Evolutionary conservation across 2,888 invertebrate genomes (phyloP).

Genomic region (Oscheius myriophilus): DNA sequence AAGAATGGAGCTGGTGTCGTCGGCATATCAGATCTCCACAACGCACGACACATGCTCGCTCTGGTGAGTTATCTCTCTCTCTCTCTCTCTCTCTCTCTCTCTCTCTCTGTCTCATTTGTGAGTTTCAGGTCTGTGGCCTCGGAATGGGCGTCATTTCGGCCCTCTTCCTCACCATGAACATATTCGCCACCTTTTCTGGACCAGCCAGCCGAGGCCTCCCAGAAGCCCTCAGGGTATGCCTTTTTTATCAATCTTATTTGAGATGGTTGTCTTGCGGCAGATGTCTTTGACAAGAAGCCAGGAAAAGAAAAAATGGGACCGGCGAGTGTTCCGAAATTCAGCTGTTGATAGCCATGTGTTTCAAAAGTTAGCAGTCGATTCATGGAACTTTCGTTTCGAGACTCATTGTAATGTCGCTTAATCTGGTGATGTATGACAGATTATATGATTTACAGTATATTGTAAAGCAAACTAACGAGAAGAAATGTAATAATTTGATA

Average conservation of each 20-base stretch:
- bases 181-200: slow-evolving; percentile 91
- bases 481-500: no score
- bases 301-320: no score
- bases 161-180: slow-evolving; percentile 91
- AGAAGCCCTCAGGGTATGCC: slow-evolving; percentile 34
- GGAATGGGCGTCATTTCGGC: slow-evolving; percentile 95
- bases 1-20: slow-evolving; percentile 74
- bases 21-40: slow-evolving; percentile 74
- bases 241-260: not conserved
- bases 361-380: no score
- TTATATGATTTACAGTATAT: no score
- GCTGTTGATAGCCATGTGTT: no score
- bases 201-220: slow-evolving; percentile 91
- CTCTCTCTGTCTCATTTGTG: not conserved
- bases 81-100: not conserved
- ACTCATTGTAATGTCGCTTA: no score
- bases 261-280: no score
- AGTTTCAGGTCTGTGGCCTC: slow-evolving; percentile 83
- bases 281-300: no score
- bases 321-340: no score
- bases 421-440: no score
- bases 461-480: no score
- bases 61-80: slow-evolving; percentile 75
- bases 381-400: no score
- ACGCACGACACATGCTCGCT: slow-evolving; percentile 89